phyloP scores from a whole-genome alignment of 2,113 vertebrate genomes.

The Alces alces region DNA sequence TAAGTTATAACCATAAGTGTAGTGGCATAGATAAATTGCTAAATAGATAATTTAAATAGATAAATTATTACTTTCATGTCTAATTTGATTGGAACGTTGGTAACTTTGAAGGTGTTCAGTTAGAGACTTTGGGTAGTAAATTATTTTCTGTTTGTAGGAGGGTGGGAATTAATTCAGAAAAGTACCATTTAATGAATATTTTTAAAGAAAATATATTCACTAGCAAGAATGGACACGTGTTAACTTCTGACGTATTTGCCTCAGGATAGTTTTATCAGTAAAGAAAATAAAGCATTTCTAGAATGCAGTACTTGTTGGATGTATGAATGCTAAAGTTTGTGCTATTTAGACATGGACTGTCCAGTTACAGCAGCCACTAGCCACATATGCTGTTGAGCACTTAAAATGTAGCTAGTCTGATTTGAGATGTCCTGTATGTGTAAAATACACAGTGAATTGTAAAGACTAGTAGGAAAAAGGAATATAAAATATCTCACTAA shows the following conservation, averaged over 20 bases:
- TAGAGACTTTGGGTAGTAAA: not conserved
- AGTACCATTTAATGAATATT: not conserved
- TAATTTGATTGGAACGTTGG: not conserved
- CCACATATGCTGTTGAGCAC: not conserved
- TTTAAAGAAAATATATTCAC: not conserved
- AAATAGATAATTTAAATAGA: not conserved
- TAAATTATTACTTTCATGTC: not conserved
- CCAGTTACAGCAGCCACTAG: not conserved
- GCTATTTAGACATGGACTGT: not conserved
- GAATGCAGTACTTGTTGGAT: not conserved
- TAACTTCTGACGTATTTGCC: slow-evolving; percentile 4
- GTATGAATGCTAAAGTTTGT: not conserved
- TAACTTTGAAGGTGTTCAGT: not conserved
- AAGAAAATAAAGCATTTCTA: not conserved
- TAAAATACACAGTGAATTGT: not conserved
- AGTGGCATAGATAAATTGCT: not conserved
- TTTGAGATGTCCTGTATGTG: not conserved
- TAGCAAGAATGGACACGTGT: not conserved
- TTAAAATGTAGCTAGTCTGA: not conserved
- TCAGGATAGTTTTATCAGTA: not conserved
- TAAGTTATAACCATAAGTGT: not conserved
- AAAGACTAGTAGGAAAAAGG: not conserved
- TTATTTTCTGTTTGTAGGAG: not conserved
- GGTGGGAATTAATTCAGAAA: not conserved
- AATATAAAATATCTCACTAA: not conserved